Conservation (phyloP, 2,113 vertebrate genomes). For the Sakesphorus luctuosus region DNA sequence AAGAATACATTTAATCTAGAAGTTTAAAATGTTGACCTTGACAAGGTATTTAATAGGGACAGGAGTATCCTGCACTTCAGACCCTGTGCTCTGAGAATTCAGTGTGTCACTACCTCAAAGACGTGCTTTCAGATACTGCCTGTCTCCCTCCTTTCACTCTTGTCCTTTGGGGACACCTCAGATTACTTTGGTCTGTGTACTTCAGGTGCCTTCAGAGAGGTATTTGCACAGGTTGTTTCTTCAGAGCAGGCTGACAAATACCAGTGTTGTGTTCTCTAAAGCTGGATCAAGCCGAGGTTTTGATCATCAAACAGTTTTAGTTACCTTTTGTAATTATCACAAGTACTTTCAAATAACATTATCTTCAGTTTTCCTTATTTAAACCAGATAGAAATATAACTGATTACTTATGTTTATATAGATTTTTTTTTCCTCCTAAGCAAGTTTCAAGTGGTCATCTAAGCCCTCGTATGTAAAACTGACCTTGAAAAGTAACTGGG, state of each 20-base stretch:
- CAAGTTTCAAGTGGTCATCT: not conserved
- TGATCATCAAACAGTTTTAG: not conserved
- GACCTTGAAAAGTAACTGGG: not conserved
- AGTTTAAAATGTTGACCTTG: not conserved
- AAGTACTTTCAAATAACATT: not conserved
- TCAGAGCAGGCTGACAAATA: not conserved
- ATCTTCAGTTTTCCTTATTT: not conserved
- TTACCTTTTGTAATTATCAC: not conserved
- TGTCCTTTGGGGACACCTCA: not conserved
- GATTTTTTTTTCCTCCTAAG: not conserved
- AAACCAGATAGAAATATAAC: not conserved
- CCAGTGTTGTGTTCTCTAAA: not conserved
- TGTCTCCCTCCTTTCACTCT: not conserved
- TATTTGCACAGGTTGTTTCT: not conserved
- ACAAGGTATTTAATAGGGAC: not conserved
- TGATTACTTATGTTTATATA: not conserved
- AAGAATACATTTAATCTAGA: not conserved
- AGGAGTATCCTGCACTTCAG: not conserved
- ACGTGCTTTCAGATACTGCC: rapidly evolving
- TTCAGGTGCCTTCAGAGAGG: not conserved
- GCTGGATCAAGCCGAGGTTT: not conserved
- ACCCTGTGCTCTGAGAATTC: not conserved
- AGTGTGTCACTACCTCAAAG: rapidly evolving
- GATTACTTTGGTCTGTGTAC: not conserved
- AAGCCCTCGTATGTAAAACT: not conserved